Base-by-base conservation (phyloP, 2,888 invertebrate species). In the Gonocerus acuteangulatus region DNA sequence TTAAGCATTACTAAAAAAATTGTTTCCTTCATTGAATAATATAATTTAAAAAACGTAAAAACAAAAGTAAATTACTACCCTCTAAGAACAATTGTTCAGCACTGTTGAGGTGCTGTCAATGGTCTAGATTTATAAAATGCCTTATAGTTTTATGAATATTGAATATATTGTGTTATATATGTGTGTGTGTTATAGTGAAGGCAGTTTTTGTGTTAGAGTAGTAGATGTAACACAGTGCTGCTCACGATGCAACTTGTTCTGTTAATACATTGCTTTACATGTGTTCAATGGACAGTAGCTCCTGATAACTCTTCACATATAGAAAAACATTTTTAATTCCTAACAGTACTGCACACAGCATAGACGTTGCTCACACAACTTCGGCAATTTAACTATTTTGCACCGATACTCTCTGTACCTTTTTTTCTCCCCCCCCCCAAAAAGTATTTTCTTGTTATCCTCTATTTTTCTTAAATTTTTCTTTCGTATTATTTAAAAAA, bases 61-160 rank as follows among this genome's bases (percentile, higher is more conserved):
- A 39, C 4, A 4, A n/a, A 39, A 39, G n/a, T 39, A 15, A 39
- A 39, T 39, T 39, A 39, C 39, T 39, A 39, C 15, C 39, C 36
- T 47, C 9, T 3, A 18, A 13, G 48, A 47, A 47, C 3, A 52
- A 52, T 27, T 18, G 34, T 13, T 16, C 34, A 34, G 34, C 16
- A 9, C 22, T 16, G 9, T 51, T n/a, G 4, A 39, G 39, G 39
- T 39, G 13, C n/a, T 39, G 39, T 48, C 57, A 57, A 44, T 57
- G n/a, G n/a, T 57, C 57, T 45, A 27, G 45, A 32, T 27, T 47
- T 56, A 52, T 34, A 54, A 54, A 54, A 61, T 54, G 54, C 54
- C 54, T 54, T 54, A 61, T 61, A 61, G 61, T 48, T 48, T 42
- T 47, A 56, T 52, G 22, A 47, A 19, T 47, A 47, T 47, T 47